Base-by-base conservation (phyloP, 1,140 invertebrate genomes). In the Oreohelix idahoensis region DNA sequence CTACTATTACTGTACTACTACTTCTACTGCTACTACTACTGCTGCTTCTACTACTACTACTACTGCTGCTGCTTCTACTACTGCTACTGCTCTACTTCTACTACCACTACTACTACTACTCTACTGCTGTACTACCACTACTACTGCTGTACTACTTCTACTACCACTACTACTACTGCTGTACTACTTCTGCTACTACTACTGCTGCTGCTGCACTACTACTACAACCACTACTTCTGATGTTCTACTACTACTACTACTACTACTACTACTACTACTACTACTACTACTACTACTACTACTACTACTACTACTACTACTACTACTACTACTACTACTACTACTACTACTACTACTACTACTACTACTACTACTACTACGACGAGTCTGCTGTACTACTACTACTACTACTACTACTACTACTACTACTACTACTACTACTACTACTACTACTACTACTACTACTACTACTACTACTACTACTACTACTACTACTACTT, bases 401-500 rank as follows among this genome's bases (percentile, higher is more conserved):
- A 73, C 70, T 35, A 73, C 70, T 4, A 73, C 32, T 35, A 73
- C 70, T 35, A 73, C 32, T 73, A 73, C 70, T 35, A 73, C 70
- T 35, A 73, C 70, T 35, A 73, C 32, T 35, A 73, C 70, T 35
- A 73, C 70, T 35, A 73, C 32, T 73, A 73, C 70, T 20, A 73
- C 70, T 20, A 73, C 70, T 20, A 73, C 70, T 73, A 73, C 70
- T 73, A 73, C 70, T 73, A 73, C 70, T 73, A 73, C 70, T 73
- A 73, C 70, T 73, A 73, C 70, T 73, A 73, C 70, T 73, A 73
- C 70, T 73, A 73, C 70, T 73, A 73, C 70, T 73, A 73, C 70
- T 73, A 73, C 70, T 73, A 73, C 70, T 73, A 35, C 70, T 73
- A 35, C 70, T 73, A 35, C 70, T 73, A 35, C 70, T 35, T 5